Evolutionary conservation across 2,888 invertebrate genomes (phyloP).

Genomic region (Platycheirus albimanus): DNA sequence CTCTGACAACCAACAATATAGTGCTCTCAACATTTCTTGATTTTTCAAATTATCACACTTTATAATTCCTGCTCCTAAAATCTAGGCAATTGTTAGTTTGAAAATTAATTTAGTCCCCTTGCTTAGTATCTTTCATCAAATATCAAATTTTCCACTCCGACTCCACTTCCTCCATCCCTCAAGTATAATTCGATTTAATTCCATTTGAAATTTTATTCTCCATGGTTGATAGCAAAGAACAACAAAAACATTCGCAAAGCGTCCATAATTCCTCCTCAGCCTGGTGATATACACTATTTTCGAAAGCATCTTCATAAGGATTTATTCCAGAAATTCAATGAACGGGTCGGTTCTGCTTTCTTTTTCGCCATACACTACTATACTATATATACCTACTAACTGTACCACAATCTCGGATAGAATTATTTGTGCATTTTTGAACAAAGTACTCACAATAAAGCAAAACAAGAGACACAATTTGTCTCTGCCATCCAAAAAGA

Average conservation of each 20-base stretch:
- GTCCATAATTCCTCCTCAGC: slow-evolving; percentile 2
- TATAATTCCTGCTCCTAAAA: not conserved
- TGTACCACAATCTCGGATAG: slow-evolving; percentile 24
- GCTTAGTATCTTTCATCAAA: slow-evolving; percentile 31
- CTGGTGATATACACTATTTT: not conserved
- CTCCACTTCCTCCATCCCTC: slow-evolving; percentile 11
- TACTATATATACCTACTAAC: not conserved
- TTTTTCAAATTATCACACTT: slow-evolving; percentile 7
- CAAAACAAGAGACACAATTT: slow-evolving; percentile 57
- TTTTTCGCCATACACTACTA: too few species aligned
- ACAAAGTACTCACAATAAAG: slow-evolving; percentile 64
- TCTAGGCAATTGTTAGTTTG: slow-evolving; percentile 27
- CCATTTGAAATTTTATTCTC: slow-evolving; percentile 40
- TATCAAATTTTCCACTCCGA: slow-evolving; percentile 43
- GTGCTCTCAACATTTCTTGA: not conserved
- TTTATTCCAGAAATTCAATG: slow-evolving; percentile 31
- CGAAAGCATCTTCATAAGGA: slow-evolving; percentile 23
- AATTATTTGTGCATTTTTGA: slow-evolving; percentile 66
- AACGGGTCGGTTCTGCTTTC: slow-evolving; percentile 6
- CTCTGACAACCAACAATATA: not conserved
- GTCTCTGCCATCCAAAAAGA: slow-evolving; percentile 37
- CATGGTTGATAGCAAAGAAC: slow-evolving; percentile 34
- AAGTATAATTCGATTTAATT: slow-evolving; percentile 38
- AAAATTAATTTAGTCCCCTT: slow-evolving; percentile 35
- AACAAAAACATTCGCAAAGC: slow-evolving; percentile 13